Evolutionary conservation across 2,113 vertebrate species (phyloP).

Genomic region (Natator depressus): DNA sequence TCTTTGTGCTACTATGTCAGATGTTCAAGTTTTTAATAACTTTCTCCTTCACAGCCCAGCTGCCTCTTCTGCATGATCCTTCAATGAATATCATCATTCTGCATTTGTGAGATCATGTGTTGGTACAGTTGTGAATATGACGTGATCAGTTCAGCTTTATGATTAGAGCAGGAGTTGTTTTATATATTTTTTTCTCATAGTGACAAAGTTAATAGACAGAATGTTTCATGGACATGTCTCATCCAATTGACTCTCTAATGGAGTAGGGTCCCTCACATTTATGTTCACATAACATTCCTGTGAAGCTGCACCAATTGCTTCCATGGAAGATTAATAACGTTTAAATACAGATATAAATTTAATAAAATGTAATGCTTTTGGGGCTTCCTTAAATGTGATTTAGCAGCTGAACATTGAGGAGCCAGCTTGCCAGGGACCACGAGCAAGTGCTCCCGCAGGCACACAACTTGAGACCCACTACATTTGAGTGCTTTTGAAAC

Average conservation of each 20-base stretch:
- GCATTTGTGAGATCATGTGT: not conserved
- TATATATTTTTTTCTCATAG: not conserved
- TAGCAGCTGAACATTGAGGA: not conserved
- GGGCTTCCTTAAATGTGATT: not conserved
- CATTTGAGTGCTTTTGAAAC: rapidly evolving
- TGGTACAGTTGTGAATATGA: not conserved
- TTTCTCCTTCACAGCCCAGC: conserved; percentile 20
- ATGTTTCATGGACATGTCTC: not conserved
- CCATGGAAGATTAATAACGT: not conserved
- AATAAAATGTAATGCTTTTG: not conserved
- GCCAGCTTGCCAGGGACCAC: not conserved
- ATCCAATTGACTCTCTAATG: not conserved
- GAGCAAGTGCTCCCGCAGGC: rapidly evolving
- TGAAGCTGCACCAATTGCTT: not conserved
- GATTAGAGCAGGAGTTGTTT: not conserved
- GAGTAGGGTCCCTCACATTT: rapidly evolving
- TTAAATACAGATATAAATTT: not conserved
- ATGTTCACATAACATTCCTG: not conserved
- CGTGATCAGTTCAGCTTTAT: not conserved
- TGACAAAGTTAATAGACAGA: not conserved
- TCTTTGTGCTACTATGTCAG: not conserved
- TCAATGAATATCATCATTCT: not conserved
- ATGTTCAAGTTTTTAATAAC: conserved; percentile 3
- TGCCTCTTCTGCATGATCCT: not conserved
- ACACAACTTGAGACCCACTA: not conserved